These are phyloP conservation scores for Microcebus jonahi DNA, from an alignment of 2,113 vertebrate genomes.

Conservation along the genomic window DNA sequence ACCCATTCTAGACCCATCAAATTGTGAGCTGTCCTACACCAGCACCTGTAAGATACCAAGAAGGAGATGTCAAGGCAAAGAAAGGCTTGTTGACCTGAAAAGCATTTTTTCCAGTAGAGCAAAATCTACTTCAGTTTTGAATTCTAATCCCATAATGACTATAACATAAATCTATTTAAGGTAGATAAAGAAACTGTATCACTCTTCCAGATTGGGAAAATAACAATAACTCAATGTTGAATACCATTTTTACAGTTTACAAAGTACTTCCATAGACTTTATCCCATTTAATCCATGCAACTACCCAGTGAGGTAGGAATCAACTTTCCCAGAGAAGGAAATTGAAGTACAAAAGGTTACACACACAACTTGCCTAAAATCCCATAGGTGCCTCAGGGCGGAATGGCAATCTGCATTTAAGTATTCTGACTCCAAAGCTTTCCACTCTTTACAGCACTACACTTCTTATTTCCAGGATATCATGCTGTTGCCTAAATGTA, in stretches of 20 bases:
- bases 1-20: conserved; percentile 6
- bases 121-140: background rate
- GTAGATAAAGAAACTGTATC: background rate
- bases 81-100: background rate
- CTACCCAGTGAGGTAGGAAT: background rate
- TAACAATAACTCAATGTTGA: background rate
- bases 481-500: background rate
- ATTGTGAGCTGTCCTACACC: background rate
- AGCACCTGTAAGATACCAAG: conserved; percentile 2
- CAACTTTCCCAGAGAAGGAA: background rate
- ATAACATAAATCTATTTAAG: background rate
- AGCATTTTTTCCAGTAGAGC: background rate
- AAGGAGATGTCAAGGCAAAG: background rate
- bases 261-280: background rate
- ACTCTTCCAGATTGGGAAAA: background rate
- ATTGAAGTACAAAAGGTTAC: background rate
- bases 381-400: background rate
- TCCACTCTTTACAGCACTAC: background rate
- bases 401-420: background rate
- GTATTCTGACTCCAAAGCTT: background rate
- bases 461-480: background rate
- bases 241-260: background rate
- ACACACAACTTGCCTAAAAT: conserved; percentile 16
- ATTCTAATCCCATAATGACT: background rate
- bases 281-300: conserved; percentile 13